Evolutionary conservation across 1,140 invertebrate genomes (phyloP).

Genomic region (Batillaria attramentaria): DNA sequence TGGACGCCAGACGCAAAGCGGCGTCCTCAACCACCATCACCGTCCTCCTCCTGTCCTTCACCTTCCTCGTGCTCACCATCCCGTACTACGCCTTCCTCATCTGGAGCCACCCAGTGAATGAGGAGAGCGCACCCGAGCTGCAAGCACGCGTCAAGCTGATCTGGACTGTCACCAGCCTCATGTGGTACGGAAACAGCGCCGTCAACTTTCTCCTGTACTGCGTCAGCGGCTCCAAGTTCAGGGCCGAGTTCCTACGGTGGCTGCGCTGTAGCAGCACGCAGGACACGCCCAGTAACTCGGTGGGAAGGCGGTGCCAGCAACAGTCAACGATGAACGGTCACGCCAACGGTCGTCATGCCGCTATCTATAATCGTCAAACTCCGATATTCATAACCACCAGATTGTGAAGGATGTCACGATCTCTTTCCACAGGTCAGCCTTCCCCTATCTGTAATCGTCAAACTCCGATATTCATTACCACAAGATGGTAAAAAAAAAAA

Average conservation of each 20-base stretch:
- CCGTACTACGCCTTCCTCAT: slow-evolving; percentile 22
- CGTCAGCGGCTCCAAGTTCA: slow-evolving; percentile 35
- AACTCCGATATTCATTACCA: too few species aligned
- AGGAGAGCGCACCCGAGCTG: background rate
- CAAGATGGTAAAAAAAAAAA: too few species aligned
- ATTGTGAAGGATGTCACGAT: too few species aligned
- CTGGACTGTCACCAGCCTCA: background rate
- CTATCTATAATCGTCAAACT: too few species aligned
- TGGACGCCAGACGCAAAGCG: background rate
- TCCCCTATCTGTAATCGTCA: too few species aligned
- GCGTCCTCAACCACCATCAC: slow-evolving; percentile 18
- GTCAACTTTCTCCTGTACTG: slow-evolving; percentile 47
- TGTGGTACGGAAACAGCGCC: slow-evolving; percentile 43
- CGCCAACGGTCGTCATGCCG: too few species aligned
- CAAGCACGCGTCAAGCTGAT: slow-evolving; percentile 5
- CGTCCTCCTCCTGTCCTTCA: slow-evolving; percentile 26
- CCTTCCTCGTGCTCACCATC: slow-evolving; percentile 19
- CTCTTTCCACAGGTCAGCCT: too few species aligned
- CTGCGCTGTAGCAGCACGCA: too few species aligned
- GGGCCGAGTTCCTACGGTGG: slow-evolving; percentile 21
- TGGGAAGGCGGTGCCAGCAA: too few species aligned
- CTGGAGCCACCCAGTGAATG: background rate
- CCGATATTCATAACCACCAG: too few species aligned
- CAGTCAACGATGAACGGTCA: too few species aligned
- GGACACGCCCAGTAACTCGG: too few species aligned